Evolutionary conservation across 2,888 invertebrate species (phyloP).

Genomic region (Epirrita christyi): DNA sequence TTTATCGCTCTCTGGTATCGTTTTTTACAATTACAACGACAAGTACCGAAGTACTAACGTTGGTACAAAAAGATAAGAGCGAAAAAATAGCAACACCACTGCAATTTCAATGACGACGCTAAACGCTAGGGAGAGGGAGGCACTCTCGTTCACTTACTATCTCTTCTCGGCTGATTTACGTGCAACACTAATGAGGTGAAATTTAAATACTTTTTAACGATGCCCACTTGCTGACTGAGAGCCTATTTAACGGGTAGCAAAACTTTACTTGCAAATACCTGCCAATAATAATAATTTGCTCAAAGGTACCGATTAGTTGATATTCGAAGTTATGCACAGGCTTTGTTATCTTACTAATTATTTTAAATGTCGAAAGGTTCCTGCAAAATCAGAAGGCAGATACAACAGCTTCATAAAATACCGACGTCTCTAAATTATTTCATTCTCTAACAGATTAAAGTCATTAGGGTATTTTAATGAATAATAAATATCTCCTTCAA

Average conservation of each 20-base stretch:
- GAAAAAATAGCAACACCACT: slow-evolving; percentile 30
- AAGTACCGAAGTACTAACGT: background rate
- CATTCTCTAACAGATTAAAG: slow-evolving; percentile 38
- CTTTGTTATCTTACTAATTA: slow-evolving; percentile 4
- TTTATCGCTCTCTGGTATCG: background rate
- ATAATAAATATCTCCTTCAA: slow-evolving; percentile 40
- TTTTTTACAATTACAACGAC: background rate
- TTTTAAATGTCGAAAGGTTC: slow-evolving; percentile 4
- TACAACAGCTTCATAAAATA: slow-evolving; percentile 18
- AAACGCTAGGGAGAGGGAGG: slow-evolving; percentile 35
- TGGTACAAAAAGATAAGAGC: background rate
- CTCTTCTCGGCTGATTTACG: slow-evolving; percentile 51
- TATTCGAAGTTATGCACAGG: background rate
- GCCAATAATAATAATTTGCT: background rate
- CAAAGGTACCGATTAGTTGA: background rate
- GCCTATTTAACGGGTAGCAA: background rate
- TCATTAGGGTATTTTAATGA: slow-evolving; percentile 39
- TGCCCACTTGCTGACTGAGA: background rate
- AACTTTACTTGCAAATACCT: background rate
- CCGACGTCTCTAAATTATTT: slow-evolving; percentile 30
- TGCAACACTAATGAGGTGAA: slow-evolving; percentile 33
- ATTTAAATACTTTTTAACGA: slow-evolving; percentile 17
- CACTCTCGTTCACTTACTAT: slow-evolving; percentile 40
- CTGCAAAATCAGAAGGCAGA: slow-evolving; percentile 6
- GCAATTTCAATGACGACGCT: slow-evolving; percentile 35